These are phyloP conservation scores for Stenopsyche tienmushanensis DNA, from an alignment of 1,140 invertebrate genomes.

Conservation along the genomic window DNA sequence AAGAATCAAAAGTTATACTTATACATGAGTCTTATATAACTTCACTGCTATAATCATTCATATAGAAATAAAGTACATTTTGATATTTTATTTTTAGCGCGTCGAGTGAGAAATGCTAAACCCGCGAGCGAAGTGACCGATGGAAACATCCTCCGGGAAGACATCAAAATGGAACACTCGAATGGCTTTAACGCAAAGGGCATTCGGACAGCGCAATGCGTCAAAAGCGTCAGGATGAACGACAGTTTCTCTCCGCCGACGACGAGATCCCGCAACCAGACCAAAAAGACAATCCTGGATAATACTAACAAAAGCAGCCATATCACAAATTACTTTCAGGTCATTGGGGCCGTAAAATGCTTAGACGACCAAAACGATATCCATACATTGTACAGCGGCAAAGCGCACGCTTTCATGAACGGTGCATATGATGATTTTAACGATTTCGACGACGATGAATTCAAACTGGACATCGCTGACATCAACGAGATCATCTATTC, in stretches of 20 bases:
- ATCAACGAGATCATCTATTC: constrained; percentile 37
- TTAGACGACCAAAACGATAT: constrained; percentile 6
- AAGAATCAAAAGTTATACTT: too few relatives aligned
- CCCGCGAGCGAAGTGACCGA: too few relatives aligned
- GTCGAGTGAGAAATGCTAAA: too few relatives aligned
- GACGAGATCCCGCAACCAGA: constrained; percentile 22
- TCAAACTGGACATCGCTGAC: constrained; percentile 26
- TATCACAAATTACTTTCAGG: constrained; percentile 40
- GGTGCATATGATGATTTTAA: constrained; percentile 21
- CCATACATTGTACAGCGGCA: not conserved
- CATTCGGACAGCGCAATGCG: too few relatives aligned
- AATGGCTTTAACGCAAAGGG: too few relatives aligned
- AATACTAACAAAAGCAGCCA: constrained; percentile 22
- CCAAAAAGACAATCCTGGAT: constrained; percentile 4
- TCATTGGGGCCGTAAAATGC: constrained; percentile 27
- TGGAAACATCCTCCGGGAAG: too few relatives aligned
- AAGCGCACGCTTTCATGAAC: constrained; percentile 11
- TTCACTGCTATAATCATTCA: too few relatives aligned
- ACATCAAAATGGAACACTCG: too few relatives aligned
- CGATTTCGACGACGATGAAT: constrained; percentile 20
- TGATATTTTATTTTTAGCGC: too few relatives aligned
- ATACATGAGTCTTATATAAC: too few relatives aligned
- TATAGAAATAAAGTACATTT: too few relatives aligned
- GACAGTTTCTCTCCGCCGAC: constrained; percentile 3
- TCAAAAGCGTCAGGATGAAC: too few relatives aligned